Evolutionary conservation across 23 tunicate genomes (phyloP).

Genomic region (Botrylloides violaceus): DNA sequence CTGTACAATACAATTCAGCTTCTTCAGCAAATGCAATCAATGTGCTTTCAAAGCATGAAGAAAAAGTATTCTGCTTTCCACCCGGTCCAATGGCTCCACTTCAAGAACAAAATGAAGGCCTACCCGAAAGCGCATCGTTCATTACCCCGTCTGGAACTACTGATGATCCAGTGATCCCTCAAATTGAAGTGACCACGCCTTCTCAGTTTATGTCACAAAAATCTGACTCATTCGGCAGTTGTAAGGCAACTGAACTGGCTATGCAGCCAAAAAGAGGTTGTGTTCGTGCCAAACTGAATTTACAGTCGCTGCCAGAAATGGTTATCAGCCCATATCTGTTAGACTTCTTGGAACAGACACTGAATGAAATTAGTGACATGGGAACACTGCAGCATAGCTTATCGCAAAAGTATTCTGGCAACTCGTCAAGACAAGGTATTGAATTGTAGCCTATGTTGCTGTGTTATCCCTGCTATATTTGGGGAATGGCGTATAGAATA

Average conservation of each 20-base stretch:
- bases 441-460: no score
- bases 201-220: conserved; percentile 13
- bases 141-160: not conserved
- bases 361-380: conserved; percentile 15
- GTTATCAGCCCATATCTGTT: conserved; percentile 83
- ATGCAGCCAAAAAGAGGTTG: conserved; percentile 30
- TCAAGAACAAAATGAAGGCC: not conserved
- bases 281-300: conserved; percentile 41
- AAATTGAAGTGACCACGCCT: conserved; percentile 40
- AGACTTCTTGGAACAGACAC: conserved; percentile 85
- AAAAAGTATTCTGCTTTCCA: not conserved
- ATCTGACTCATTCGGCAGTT: no score
- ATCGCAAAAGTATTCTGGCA: conserved; percentile 9
- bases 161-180: not conserved
- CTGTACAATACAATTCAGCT: conserved; percentile 78
- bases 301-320: conserved; percentile 90
- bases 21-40: not conserved
- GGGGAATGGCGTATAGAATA: no score
- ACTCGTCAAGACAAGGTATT: conserved; percentile 8
- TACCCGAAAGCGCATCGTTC: conserved; percentile 4
- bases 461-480: no score
- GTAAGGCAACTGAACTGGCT: not conserved
- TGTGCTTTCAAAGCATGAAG: not conserved
- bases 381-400: not conserved
- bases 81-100: conserved; percentile 4